Evolutionary conservation across 1,140 invertebrate genomes (phyloP).

Genomic region (Cardiocondyla obscurior): DNA sequence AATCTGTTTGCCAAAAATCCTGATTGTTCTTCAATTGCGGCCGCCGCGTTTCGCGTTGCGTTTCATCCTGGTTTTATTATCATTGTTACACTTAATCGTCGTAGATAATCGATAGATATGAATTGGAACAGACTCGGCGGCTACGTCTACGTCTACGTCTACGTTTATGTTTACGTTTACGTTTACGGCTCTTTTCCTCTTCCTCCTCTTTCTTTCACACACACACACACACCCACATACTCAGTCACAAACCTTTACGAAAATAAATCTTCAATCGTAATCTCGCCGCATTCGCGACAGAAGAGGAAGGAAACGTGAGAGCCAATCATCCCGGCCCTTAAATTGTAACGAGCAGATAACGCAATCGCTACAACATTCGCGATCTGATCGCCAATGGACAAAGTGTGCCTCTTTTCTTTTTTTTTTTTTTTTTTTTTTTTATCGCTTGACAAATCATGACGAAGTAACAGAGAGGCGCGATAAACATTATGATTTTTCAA

Average conservation of each 20-base stretch:
- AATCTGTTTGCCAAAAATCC: not conserved
- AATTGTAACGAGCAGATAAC: not conserved
- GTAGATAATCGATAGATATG: conserved; percentile 57
- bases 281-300: not conserved
- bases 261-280: conserved; percentile 75
- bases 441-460: not conserved
- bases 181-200: too few species aligned
- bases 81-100: conserved; percentile 16
- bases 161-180: too few species aligned
- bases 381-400: conserved; percentile 12
- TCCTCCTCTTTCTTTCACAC: too few species aligned
- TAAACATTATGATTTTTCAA: conserved; percentile 1
- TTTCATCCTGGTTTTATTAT: not conserved
- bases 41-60: not conserved
- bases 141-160: conserved; percentile 57
- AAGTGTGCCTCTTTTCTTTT: not conserved
- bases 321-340: not conserved
- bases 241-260: too few species aligned
- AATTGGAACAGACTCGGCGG: conserved; percentile 47
- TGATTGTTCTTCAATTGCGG: conserved; percentile 3
- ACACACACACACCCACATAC: too few species aligned
- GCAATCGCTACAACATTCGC: conserved; percentile 1
- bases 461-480: conserved; percentile 1
- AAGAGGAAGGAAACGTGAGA: not conserved
- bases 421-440: not conserved